These are phyloP conservation scores for Callinectes sapidus DNA, from an alignment of 2,888 invertebrate species.

Conservation along the genomic window DNA sequence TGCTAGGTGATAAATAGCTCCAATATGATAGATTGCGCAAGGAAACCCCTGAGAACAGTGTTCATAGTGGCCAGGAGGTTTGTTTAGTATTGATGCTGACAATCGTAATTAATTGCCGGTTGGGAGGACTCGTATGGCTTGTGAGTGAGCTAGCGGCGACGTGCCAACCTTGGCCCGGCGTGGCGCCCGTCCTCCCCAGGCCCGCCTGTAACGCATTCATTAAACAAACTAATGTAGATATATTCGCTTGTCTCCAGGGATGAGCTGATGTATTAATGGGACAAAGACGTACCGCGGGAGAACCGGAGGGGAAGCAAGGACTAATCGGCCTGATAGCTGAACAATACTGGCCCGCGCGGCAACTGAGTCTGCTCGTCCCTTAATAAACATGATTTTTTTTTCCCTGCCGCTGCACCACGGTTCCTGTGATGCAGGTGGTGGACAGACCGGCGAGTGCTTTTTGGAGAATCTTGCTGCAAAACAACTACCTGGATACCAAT, in stretches of 20 bases:
- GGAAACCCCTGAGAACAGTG: not conserved
- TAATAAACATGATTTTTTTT: conserved; percentile 1
- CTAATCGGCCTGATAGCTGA: conserved; percentile 52
- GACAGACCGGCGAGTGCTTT: not conserved
- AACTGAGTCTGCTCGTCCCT: not conserved
- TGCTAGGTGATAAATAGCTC: too few relatives aligned
- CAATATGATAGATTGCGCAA: not conserved
- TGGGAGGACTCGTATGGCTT: not conserved
- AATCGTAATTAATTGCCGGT: not conserved
- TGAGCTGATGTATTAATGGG: conserved; percentile 54
- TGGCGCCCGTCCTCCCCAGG: not conserved
- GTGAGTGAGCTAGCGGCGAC: not conserved
- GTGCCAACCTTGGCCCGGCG: not conserved
- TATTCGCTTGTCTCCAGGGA: conserved; percentile 44
- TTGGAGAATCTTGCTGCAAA: not conserved
- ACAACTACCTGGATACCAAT: not conserved
- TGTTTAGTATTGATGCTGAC: not conserved
- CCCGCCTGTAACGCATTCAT: conserved; percentile 23
- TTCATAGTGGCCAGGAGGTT: not conserved
- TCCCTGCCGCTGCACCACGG: not conserved
- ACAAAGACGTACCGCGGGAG: conserved; percentile 52
- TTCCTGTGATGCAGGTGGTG: not conserved
- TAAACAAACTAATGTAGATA: conserved; percentile 46
- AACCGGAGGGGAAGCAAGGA: conserved; percentile 21
- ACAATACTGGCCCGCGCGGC: conserved; percentile 39